phyloP scores from a whole-genome alignment of 2,888 invertebrate species.

The Meliscaeva auricollis region DNA sequence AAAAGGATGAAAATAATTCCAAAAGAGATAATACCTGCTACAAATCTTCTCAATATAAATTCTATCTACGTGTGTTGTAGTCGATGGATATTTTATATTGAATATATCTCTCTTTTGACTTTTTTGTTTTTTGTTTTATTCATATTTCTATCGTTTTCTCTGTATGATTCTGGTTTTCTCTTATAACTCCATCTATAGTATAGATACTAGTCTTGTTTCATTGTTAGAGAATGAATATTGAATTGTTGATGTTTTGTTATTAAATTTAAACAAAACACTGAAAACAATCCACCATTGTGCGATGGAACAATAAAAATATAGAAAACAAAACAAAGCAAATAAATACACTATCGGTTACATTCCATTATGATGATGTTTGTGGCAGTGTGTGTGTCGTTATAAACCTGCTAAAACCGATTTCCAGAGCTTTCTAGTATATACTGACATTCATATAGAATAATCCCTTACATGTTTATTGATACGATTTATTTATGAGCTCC shows the following conservation, averaged over 20 bases:
- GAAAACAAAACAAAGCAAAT: slow-evolving; percentile 26
- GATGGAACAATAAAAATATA: slow-evolving; percentile 43
- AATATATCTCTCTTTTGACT: not conserved
- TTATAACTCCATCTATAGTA: no score
- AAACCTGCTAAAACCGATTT: slow-evolving; percentile 62
- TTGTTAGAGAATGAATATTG: slow-evolving; percentile 26
- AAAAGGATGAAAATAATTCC: slow-evolving; percentile 9
- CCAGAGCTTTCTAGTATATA: slow-evolving; percentile 45
- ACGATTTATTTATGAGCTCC: slow-evolving; percentile 72
- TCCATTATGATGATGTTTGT: no score
- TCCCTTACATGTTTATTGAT: slow-evolving; percentile 69
- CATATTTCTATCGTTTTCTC: not conserved
- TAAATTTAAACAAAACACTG: slow-evolving; percentile 51
- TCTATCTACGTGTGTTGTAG: no score
- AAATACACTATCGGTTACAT: slow-evolving; percentile 7
- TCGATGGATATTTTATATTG: not conserved
- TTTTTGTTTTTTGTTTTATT: no score
- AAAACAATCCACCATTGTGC: not conserved
- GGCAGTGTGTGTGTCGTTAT: no score
- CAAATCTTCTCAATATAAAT: no score
- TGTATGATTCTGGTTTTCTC: no score
- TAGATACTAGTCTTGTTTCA: no score
- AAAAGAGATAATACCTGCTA: not conserved
- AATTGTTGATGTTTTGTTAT: slow-evolving; percentile 52
- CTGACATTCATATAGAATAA: slow-evolving; percentile 67